Base-by-base conservation (phyloP, 64 coral and sea anemone species). In the Dendrophyllia cribrosa region DNA sequence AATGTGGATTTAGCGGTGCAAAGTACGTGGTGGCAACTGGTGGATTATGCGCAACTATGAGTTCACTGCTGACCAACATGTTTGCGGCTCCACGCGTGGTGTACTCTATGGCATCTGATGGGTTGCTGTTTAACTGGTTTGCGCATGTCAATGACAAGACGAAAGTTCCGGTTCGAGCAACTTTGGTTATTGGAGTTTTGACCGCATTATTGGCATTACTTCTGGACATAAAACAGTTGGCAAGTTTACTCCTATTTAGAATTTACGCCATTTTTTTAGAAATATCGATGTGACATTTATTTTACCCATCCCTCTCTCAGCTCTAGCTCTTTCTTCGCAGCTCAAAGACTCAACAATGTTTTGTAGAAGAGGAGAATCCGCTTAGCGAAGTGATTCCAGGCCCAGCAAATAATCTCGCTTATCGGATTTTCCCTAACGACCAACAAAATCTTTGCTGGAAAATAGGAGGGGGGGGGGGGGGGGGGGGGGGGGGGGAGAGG, bases 91-190 rank as follows among this genome's bases (percentile, higher is more conserved):
- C 76, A 22, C 62, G 94, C 20, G 68, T 95, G 63, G 15, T 95
- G 12, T 89, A 91, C 64, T 74, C 94, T 11, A 95, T 95, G 89
- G 94, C 89, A 6, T 85, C n/a, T 6, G 93, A 95, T 71, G 93
- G 93, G 4, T 55, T 95, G 69, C 24, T 96, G 16, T 96, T 92
- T 19, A 55, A 85, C 21, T 96, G 78, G 59, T 96, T 96, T 66
- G 90, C 69, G 22, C 50, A 88, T 13, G 66, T 96, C 17, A 81
- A 92, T 71, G 90, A 96, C 16, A 92, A 50, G 24, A 92, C 90
- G 3, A 20, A 19, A 19, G 72, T 96, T 66, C 94, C 94, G 7
- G 77, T 96, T 17, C 85, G 94, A 19, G 85, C 94, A 51, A 48
- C 85, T 16, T 9, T 92, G 22, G n/a, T 51, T 58, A 48, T 83